Base-by-base conservation (phyloP, 2,113 vertebrate species). In the Speoplatyrhinus poulsoni region DNA sequence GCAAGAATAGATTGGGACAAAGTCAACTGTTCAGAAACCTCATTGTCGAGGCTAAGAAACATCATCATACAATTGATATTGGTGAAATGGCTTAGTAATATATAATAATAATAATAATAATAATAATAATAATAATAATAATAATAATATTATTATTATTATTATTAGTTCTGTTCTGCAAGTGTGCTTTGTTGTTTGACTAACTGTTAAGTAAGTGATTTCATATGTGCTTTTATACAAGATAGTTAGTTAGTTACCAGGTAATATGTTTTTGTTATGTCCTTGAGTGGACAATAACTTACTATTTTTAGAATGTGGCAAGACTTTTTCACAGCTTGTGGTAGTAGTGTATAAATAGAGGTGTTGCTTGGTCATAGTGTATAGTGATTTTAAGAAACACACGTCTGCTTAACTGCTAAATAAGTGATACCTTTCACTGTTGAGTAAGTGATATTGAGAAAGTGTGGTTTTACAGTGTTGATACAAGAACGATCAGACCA, bases 281-380 rank as follows among this genome's bases (percentile, higher is more conserved):
- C 48, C 53, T 67, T 62, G 56, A 50, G 65, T 67, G 56, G 69
- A 78, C 55, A 61, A 16, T 59, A 54, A 33, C 70, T 72, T 64
- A 56, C 64, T 67, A 54, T 50, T 26, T 58, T 48, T 80, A 77
- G 77, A 89, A 87, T 81, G 86, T 90, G 84, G 74, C 46, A 65
- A 82, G 64, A 79, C 65, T 63, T 60, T 16, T 63, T 88, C 73
- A 77, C 67, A 81, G 79, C 41, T 81, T 84, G 75, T 79, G 77
- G 70, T 71, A 41, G 19, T 58, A n/a, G 67, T 80, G 72, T 62
- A 71, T 11, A 50, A 76, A 65, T 69, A 61, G 59, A 79, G 56
- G 67, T 81, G 26, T 26, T 26, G 32, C 77, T 76, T 78, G 72
- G 48, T 65, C 56, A 26, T 26, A 26, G 26, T 26, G 26, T 3